Evolutionary conservation across 1,140 invertebrate species (phyloP), one percentile per base, ranked within the genome.

Genomic region (Schlechtendalia chinensis): DNA sequence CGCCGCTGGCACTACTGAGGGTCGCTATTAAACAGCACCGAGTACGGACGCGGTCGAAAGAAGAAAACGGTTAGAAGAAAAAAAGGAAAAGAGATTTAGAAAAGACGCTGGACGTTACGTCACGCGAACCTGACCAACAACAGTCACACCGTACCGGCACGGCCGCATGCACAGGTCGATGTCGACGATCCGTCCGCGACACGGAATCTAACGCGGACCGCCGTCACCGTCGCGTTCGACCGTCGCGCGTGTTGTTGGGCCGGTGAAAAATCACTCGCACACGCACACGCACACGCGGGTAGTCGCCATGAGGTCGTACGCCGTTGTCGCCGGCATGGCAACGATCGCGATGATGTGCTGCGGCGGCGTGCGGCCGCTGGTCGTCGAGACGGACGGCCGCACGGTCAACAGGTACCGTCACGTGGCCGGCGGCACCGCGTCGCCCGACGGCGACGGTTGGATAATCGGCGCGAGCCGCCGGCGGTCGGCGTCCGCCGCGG

Each of bases 321-420:
- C 47, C 47, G 11, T 54, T 27, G 54, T 29, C 24, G 45, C n/a
- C 14, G 47, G 67, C 50, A 39, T 69, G 39, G 39, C 50, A 69
- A 47, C 50, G 14, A 69, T 47, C 6, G 19, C n/a, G 39, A 16
- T 22, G 65, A 22, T 69, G 67, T 50, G 47, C 22, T 67, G 65
- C 16, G 17, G 17, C 45, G 22, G 67, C 22, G n/a, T 3, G 1
- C 39, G 11, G 22, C 22, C 12, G 27, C 16, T 29, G 45, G 47
- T 11, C 45, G 4, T 32, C 24, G 67, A 27, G 5, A n/a, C 63
- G 4, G 32, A 24, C 65, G 39, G n/a, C 12, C 69, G 69, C 16
- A 54, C 69, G 24, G 24, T 72, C n/a, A 69, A 69, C 39, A 69
- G n/a, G 27, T 72, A 72, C 10, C 69, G n/a, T 22, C 69, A 72